Conservation (phyloP, 2,888 invertebrate genomes). For the Dryobotodes eremita region DNA sequence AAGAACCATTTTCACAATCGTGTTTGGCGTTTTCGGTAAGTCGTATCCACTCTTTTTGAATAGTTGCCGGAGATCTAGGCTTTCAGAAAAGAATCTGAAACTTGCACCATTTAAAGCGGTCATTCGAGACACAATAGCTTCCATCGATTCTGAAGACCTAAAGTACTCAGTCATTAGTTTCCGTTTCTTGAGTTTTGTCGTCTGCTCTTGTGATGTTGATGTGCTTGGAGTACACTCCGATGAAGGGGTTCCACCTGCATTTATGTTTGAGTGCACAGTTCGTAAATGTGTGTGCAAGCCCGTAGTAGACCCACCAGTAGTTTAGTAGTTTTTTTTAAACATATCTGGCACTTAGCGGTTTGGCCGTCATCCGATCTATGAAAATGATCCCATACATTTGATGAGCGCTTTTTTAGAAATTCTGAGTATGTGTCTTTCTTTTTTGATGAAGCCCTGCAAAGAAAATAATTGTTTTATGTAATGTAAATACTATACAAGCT, state of each 20-base stretch:
- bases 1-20: conserved; percentile 10
- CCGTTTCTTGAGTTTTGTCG: not conserved
- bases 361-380: not conserved
- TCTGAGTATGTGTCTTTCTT: not conserved
- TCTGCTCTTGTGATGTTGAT: conserved; percentile 1
- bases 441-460: no score
- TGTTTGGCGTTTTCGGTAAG: conserved; percentile 8
- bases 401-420: not conserved
- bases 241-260: conserved; percentile 9
- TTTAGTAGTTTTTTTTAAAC: not conserved
- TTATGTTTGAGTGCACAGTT: conserved; percentile 10
- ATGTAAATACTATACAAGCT: no score
- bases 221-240: not conserved
- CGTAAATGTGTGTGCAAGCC: conserved; percentile 14
- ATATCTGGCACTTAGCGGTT: not conserved
- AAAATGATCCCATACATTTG: conserved; percentile 6
- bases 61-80: conserved; percentile 3
- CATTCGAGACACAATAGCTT: conserved; percentile 5
- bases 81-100: conserved; percentile 6
- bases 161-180: conserved; percentile 5
- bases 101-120: conserved; percentile 3
- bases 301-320: conserved; percentile 5
- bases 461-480: no score
- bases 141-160: conserved; percentile 10
- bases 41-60: not conserved